A percentile compares a stretch with the other conserved stretches of the same genome.
These are phyloP conservation scores for Crenichthys baileyi DNA, from an alignment of 2,797 vertebrate genomes.

Conservation along the genomic window DNA sequence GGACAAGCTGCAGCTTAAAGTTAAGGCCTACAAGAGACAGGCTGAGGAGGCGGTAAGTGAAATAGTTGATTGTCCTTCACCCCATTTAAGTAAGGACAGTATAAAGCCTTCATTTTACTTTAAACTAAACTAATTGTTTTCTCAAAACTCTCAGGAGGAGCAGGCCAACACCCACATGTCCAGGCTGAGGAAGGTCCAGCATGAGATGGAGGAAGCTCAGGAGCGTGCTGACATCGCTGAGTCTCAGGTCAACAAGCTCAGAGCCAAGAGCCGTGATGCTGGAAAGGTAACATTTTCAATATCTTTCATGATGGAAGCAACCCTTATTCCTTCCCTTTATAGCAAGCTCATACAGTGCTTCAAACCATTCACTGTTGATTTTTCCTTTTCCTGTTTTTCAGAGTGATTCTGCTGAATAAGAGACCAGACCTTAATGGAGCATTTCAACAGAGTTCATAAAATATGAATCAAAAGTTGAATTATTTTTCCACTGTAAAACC, in stretches of 20 bases:
- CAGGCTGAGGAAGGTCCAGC: constrained; percentile 86
- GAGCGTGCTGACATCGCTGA: constrained; percentile 91
- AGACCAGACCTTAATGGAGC: background rate
- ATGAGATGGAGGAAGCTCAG: constrained; percentile 88
- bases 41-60: constrained; percentile 55
- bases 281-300: constrained; percentile 56
- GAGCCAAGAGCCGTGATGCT: constrained; percentile 86
- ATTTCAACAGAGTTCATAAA: constrained; percentile 50
- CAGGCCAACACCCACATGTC: constrained; percentile 85
- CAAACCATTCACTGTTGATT: background rate
- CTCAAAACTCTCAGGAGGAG: constrained; percentile 40
- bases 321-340: no score
- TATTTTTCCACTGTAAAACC: constrained; percentile 5
- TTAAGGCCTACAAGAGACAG: no score
- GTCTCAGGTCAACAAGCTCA: constrained; percentile 91
- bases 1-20: constrained; percentile 74
- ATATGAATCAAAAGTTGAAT: constrained; percentile 45
- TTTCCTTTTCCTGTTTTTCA: constrained; percentile 19
- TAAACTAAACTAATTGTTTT: background rate
- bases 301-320: background rate
- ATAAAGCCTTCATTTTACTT: no score
- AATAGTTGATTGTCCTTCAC: background rate
- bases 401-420: constrained; percentile 52
- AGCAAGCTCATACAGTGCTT: background rate
- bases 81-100: no score